These are phyloP conservation scores for Caracal caracal DNA, from an alignment of 2,113 vertebrate species.

Conservation along the genomic window DNA sequence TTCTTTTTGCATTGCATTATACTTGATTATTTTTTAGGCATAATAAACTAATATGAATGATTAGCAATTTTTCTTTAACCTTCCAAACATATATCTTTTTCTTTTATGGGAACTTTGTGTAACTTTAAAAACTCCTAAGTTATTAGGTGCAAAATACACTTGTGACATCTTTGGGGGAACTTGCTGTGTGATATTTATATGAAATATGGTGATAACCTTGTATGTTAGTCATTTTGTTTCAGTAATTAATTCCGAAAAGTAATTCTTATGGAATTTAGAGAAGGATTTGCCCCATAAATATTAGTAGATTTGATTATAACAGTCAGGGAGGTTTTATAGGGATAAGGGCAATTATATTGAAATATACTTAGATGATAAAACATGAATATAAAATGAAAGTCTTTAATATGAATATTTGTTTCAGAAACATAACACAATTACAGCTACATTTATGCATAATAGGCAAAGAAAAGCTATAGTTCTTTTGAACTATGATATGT, in stretches of 20 bases:
- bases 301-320: conserved; percentile 62
- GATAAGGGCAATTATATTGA: conserved; percentile 65
- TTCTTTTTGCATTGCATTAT: neutral
- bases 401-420: conserved; percentile 48
- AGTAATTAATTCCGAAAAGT: conserved; percentile 56
- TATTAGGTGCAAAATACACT: neutral
- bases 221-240: conserved; percentile 43
- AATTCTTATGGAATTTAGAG: conserved; percentile 52
- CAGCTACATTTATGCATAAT: conserved; percentile 40
- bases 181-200: conserved; percentile 24
- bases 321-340: conserved; percentile 39
- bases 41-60: conserved; percentile 28
- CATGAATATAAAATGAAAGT: conserved; percentile 61
- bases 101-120: neutral
- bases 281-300: conserved; percentile 56
- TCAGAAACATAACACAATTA: conserved; percentile 53
- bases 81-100: neutral
- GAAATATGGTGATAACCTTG: conserved; percentile 15
- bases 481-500: conserved; percentile 56
- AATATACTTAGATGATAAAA: conserved; percentile 66
- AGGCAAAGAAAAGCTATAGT: conserved; percentile 46
- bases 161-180: neutral
- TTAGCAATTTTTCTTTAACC: neutral
- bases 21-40: conserved; percentile 26
- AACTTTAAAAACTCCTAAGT: neutral